Evolutionary conservation across 1,140 invertebrate genomes (phyloP), one percentile per base, ranked within the genome.

Genomic region (Drosophila oshimai): DNA sequence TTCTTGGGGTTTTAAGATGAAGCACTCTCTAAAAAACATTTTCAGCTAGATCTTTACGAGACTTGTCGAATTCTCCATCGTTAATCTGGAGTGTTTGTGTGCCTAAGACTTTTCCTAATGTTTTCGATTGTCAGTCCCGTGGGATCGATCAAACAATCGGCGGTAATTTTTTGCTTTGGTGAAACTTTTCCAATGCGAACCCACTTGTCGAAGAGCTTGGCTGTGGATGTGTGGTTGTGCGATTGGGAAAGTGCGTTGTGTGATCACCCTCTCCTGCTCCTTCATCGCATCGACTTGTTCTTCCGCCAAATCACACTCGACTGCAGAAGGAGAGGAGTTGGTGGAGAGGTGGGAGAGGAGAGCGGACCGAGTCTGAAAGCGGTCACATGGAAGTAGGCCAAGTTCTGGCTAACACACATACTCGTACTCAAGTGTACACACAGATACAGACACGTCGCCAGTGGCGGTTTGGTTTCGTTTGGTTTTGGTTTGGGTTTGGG

Each of bases 311-410:
- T 62, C 51, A 58, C 53, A 54, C 54, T 53, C 61, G 54, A 75
- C 46, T 41, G 29, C 28, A 17, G n/a, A 18, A 39, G 54, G 31
- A 33, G 45, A 15, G 39, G 29, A 26, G 15, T 33, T 46, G 39
- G 55, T 51, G 47, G 55, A 51, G 55, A 46, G 49, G 62, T 54
- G 42, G 55, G 29, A 45, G 72, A n/a, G n/a, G n/a, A n/a, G n/a
- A n/a, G n/a, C n/a, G n/a, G n/a, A 42, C 29, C 24, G 46, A 29
- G 10, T 41, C 58, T 24, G 64, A 80, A 86, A 54, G 80, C 71
- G 80, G 80, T 74, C 80, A 73, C 61, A 57, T 58, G 51, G 50
- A 84, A 72, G 64, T 84, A 84, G 79, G 79, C 80, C 79, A 84
- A 77, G 75, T 78, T 78, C 74, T 73, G 42, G 39, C 53, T 28